Conservation (phyloP, 2,797 vertebrate species). For the Potorous gilbertii region DNA sequence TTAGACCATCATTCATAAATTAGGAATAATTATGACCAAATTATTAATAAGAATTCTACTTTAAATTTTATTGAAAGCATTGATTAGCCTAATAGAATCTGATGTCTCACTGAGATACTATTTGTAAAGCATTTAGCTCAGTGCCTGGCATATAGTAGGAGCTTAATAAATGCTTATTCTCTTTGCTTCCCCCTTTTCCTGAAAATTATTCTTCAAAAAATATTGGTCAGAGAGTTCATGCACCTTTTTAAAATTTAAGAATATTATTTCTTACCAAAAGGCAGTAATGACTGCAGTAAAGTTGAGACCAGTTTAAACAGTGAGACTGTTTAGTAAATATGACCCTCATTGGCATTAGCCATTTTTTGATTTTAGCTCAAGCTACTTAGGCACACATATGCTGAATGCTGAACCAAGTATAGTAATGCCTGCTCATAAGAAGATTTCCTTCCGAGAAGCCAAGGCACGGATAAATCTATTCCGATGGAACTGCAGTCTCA, state of each 20-base stretch:
- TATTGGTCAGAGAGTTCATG: constrained; percentile 21
- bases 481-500: background rate
- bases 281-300: background rate
- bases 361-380: constrained; percentile 1
- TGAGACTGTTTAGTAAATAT: constrained; percentile 33
- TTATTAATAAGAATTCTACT: constrained; percentile 21
- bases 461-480: constrained; percentile 13
- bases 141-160: background rate
- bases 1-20: constrained; percentile 21
- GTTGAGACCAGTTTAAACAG: constrained; percentile 2
- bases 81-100: background rate
- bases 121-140: background rate
- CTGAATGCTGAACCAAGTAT: background rate
- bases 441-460: constrained; percentile 36
- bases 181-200: background rate
- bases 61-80: constrained; percentile 18
- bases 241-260: constrained; percentile 45
- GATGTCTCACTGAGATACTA: background rate
- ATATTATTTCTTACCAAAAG: constrained; percentile 31
- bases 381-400: background rate
- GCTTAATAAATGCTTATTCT: background rate
- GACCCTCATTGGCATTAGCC: background rate
- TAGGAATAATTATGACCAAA: constrained; percentile 11
- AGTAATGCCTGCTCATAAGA: constrained; percentile 30
- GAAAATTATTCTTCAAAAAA: constrained; percentile 32